These are phyloP conservation scores for Crotalus horridus DNA, from an alignment of 2,113 vertebrate species.

Conservation along the genomic window DNA sequence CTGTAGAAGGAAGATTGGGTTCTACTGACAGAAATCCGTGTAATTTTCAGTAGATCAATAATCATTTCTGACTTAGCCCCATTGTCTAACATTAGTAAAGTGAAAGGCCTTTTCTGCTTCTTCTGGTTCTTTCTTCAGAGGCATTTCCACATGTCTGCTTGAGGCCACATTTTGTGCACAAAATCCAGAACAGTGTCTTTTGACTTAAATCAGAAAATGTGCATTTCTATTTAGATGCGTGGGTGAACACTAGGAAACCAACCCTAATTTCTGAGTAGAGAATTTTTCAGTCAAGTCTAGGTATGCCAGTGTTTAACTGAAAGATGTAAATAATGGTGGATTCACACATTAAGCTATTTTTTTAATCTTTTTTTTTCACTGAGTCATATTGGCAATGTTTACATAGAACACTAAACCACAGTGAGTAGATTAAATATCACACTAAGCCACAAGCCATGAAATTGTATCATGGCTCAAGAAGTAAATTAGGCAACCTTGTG, in stretches of 20 bases:
- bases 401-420: neutral
- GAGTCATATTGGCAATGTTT: neutral
- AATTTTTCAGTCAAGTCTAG: neutral
- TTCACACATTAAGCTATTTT: neutral
- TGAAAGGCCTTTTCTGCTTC: neutral
- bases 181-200: neutral
- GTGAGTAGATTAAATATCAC: neutral
- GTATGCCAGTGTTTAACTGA: neutral
- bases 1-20: neutral
- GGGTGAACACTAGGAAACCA: neutral
- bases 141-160: neutral
- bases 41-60: neutral
- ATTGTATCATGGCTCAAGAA: neutral
- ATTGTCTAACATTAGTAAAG: neutral
- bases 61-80: neutral
- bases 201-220: neutral
- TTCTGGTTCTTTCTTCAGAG: neutral
- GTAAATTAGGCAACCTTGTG: neutral
- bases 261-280: neutral
- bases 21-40: neutral
- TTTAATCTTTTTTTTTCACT: neutral
- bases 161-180: neutral
- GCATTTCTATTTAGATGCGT: neutral
- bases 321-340: neutral
- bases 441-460: neutral